A percentile compares a stretch with the other conserved stretches of the same genome.
Evolutionary conservation across 2,888 invertebrate genomes (phyloP).

Genomic region (Smittia aterrima): DNA sequence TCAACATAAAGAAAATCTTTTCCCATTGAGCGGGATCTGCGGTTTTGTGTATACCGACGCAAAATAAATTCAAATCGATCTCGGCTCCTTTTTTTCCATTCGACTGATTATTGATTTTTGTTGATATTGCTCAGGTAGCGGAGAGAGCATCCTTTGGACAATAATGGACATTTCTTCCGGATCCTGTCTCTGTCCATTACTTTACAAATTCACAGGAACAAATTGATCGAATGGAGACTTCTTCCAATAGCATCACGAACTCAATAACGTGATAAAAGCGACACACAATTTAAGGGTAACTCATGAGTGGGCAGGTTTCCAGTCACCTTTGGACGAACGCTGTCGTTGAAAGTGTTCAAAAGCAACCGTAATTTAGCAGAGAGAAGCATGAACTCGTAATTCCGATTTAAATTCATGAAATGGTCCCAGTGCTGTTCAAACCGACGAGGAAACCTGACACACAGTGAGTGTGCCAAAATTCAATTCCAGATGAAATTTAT

Average conservation of each 20-base stretch:
- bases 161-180: neutral
- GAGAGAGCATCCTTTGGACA: neutral
- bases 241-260: neutral
- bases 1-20: too few species aligned
- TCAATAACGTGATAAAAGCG: neutral
- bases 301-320: neutral
- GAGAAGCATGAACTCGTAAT: neutral
- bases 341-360: neutral
- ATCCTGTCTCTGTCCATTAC: neutral
- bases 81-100: neutral
- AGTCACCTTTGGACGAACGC: neutral
- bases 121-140: neutral
- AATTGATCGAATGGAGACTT: neutral
- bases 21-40: too few species aligned
- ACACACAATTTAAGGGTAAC: neutral
- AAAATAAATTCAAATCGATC: too few species aligned
- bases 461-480: neutral
- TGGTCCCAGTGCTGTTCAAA: neutral
- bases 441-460: neutral
- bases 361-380: neutral
- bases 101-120: neutral
- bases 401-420: constrained; percentile 7
- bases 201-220: neutral
- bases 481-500: neutral
- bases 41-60: too few species aligned